Base-by-base conservation (phyloP, 2,888 invertebrate species). In the Caenorhabditis zanzibari region DNA sequence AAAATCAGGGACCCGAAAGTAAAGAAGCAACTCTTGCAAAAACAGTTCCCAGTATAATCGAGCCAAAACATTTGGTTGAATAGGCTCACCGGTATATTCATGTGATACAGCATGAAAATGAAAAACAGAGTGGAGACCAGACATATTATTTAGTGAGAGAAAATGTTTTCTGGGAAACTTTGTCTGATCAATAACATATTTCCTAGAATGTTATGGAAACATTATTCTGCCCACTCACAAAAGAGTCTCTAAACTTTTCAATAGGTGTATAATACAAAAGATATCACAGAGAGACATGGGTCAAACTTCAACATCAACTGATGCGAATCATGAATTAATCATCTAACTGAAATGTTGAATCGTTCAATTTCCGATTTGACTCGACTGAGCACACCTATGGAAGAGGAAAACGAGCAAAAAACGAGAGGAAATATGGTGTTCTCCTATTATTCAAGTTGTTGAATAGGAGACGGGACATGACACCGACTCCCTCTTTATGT, bases 361-460 rank as follows among this genome's bases (percentile, higher is more conserved):
- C 24, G 26, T 22, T 24, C 28, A 63, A 63, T 63, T 63, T 63
- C 63, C 63, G 63, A 44, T 63, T 28, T 24, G 63, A 28, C 10
- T 44, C 44, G n/a, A n/a, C 44, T 63, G 44, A 66, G 49, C 54
- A 68, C 38, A 24, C 54, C 54, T 52, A 54, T 19, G 24, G 19
- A 38, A 44, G 16, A 24, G 12, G 19, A n/a, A 52, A 28, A 28
- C 1, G 24, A 12, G 32, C 16, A 28, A 68, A n/a, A n/a, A n/a
- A n/a, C n/a, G 68, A 54, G 54, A 35, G 35, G 24, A 41, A 38
- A 68, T 68, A 32, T 35, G 54, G 41, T 68, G 68, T 68, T 49
- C 49, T 49, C 49, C 41, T n/a, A n/a, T n/a, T n/a, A 74, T 74
- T 76, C 68, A 76, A 47, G 19, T 47, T 47, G 66, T 68, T 66